phyloP scores from a whole-genome alignment of 2,888 invertebrate species.

The Hyles lineata region DNA sequence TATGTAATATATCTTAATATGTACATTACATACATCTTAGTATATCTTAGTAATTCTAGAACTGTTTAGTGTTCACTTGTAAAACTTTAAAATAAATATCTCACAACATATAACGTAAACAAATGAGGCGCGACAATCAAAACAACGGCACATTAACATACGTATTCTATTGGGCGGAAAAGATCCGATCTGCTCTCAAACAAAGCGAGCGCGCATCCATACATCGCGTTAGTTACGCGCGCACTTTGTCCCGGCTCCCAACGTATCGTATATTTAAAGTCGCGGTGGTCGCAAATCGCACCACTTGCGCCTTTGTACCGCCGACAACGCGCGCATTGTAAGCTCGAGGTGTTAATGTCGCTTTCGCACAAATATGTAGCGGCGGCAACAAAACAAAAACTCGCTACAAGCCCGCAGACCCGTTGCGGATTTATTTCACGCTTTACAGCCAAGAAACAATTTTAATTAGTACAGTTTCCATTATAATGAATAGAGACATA shows the following conservation, averaged over 20 bases:
- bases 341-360: slow-evolving; percentile 65
- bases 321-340: slow-evolving; percentile 62
- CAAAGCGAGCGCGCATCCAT: slow-evolving; percentile 62
- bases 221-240: slow-evolving; percentile 66
- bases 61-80: too few relatives aligned
- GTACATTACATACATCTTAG: too few relatives aligned
- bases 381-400: slow-evolving; percentile 59
- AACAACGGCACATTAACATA: slow-evolving; percentile 41
- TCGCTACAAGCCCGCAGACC: slow-evolving; percentile 52
- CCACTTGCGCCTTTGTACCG: slow-evolving; percentile 60
- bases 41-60: too few relatives aligned
- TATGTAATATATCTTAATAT: too few relatives aligned
- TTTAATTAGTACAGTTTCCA: slow-evolving; percentile 68
- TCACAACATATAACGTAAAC: background rate
- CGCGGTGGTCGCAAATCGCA: slow-evolving; percentile 67
- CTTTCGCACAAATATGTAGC: slow-evolving; percentile 68
- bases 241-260: slow-evolving; percentile 32
- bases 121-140: slow-evolving; percentile 6
- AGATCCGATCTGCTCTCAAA: slow-evolving; percentile 65
- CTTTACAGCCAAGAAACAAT: slow-evolving; percentile 65
- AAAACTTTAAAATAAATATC: background rate
- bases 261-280: slow-evolving; percentile 67
- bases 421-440: slow-evolving; percentile 64
- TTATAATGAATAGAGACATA: slow-evolving; percentile 77
- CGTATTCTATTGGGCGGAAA: slow-evolving; percentile 69